These are phyloP conservation scores for Notolabrus celidotus DNA, from an alignment of 2,797 vertebrate genomes.

Conservation along the genomic window DNA sequence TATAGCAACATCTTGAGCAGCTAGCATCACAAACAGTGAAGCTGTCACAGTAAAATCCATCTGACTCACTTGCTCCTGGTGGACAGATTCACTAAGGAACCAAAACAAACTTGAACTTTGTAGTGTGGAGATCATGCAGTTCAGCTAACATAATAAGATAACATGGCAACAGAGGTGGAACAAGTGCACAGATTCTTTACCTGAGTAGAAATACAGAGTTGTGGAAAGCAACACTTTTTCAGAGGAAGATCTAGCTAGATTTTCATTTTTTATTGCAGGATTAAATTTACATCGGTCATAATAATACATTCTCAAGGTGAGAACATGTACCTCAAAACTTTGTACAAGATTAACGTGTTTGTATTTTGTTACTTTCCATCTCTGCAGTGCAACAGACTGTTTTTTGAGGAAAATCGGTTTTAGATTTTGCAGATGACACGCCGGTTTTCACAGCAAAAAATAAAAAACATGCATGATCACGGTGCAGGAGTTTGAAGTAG, in stretches of 20 bases:
- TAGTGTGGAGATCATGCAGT: slow-evolving; percentile 4
- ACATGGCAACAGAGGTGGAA: slow-evolving; percentile 1
- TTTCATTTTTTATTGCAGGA: not conserved
- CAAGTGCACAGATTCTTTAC: not conserved
- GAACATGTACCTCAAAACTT: not conserved
- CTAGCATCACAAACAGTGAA: slow-evolving; percentile 18
- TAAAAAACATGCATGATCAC: too few species aligned
- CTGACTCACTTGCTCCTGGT: slow-evolving; percentile 4
- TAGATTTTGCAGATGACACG: too few species aligned
- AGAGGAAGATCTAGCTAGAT: too few species aligned
- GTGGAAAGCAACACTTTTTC: too few species aligned
- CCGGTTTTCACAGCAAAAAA: too few species aligned
- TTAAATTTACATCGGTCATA: not conserved
- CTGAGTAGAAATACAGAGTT: not conserved
- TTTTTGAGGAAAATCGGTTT: not conserved
- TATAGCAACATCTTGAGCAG: not conserved
- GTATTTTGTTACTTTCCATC: not conserved
- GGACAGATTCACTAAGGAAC: slow-evolving; percentile 23
- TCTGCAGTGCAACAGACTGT: slow-evolving; percentile 14
- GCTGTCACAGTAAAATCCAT: not conserved
- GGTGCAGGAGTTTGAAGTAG: too few species aligned
- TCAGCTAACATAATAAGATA: slow-evolving; percentile 23
- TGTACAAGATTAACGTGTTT: not conserved
- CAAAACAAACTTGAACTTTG: slow-evolving; percentile 9
- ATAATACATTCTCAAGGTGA: not conserved